Percentiles rank a stretch among this genome's conserved stretches.
Conservation (phyloP, 2,113 vertebrate species). For the Thalassoma bifasciatum region DNA sequence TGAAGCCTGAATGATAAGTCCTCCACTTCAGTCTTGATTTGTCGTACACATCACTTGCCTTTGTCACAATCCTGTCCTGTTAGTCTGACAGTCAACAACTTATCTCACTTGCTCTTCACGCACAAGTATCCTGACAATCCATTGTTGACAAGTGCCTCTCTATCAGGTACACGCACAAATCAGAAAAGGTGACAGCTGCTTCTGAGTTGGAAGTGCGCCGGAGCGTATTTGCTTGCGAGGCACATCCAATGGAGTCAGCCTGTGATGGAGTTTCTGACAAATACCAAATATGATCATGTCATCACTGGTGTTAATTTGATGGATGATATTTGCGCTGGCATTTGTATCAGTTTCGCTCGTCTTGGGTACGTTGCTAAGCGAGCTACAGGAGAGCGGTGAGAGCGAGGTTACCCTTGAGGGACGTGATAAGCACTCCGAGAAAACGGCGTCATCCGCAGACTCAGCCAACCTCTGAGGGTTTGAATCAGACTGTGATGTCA, state of each 20-base stretch:
- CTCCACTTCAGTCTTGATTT: background rate
- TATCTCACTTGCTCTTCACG: background rate
- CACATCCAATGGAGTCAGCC: background rate
- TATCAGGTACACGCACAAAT: slow-evolving; percentile 9
- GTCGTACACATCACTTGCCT: background rate
- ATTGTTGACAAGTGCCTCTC: slow-evolving; percentile 6
- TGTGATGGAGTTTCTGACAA: slow-evolving; percentile 1
- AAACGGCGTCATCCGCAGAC: slow-evolving; percentile 30
- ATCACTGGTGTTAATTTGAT: slow-evolving; percentile 15
- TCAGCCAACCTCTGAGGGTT: slow-evolving; percentile 25
- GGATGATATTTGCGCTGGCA: slow-evolving; percentile 29
- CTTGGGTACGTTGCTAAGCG: background rate
- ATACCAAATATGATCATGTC: slow-evolving; percentile 12
- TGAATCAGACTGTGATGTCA: slow-evolving; percentile 50
- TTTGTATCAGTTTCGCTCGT: slow-evolving; percentile 6
- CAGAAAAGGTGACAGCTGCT: slow-evolving; percentile 8
- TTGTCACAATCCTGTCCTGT: slow-evolving; percentile 16
- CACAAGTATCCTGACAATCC: slow-evolving; percentile 2
- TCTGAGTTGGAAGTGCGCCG: background rate
- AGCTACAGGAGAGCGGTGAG: background rate
- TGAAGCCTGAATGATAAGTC: background rate
- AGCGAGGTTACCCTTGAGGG: slow-evolving; percentile 23
- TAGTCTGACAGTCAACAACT: slow-evolving; percentile 25
- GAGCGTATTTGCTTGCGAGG: background rate
- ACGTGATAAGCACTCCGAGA: slow-evolving; percentile 7